Conservation (phyloP, 2,113 vertebrate species). For the Siniperca knerii region DNA sequence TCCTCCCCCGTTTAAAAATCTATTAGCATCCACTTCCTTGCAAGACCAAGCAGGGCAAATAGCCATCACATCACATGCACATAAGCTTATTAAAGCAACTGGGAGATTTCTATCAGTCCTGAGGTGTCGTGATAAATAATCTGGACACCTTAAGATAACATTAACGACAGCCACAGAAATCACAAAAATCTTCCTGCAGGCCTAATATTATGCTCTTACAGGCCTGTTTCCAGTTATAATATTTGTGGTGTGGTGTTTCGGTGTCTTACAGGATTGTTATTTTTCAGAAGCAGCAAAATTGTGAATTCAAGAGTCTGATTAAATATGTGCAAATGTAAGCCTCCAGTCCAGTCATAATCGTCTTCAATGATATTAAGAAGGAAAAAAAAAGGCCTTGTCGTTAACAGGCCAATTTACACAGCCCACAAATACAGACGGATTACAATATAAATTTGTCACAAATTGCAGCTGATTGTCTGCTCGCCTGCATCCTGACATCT, state of each 20-base stretch:
- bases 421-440: constrained; percentile 9
- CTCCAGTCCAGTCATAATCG: background rate
- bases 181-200: background rate
- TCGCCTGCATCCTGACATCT: constrained; percentile 17
- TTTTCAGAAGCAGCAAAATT: constrained; percentile 7
- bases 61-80: constrained; percentile 20
- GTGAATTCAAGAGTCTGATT: background rate
- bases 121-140: constrained; percentile 16
- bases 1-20: constrained; percentile 20
- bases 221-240: background rate
- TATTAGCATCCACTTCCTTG: constrained; percentile 35
- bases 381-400: constrained; percentile 36
- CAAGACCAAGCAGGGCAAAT: background rate
- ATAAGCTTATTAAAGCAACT: background rate
- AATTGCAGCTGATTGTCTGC: constrained; percentile 3
- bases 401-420: constrained; percentile 56
- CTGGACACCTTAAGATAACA: constrained; percentile 33
- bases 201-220: background rate
- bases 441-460: constrained; percentile 30
- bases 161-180: background rate
- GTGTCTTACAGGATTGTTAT: background rate
- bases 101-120: constrained; percentile 7
- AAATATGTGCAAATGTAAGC: constrained; percentile 18
- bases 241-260: background rate
- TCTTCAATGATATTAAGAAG: constrained; percentile 15